A percentile compares a stretch with the other conserved stretches of the same genome.
Evolutionary conservation across 2,113 vertebrate genomes (phyloP).

Genomic region (Siphamia tubifer): DNA sequence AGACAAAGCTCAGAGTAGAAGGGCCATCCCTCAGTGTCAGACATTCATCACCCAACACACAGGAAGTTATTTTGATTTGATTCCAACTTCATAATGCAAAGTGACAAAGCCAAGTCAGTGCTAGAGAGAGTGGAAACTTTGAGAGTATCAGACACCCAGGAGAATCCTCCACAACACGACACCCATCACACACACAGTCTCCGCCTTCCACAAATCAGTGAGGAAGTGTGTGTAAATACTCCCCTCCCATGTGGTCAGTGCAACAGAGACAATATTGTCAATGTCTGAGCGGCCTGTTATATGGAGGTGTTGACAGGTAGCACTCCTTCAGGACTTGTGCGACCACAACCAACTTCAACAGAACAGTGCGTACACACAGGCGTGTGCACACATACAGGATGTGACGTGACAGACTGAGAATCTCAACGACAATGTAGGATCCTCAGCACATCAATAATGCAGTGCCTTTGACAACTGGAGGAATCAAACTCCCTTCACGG

Average conservation of each 20-base stretch:
- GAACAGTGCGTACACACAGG: background rate
- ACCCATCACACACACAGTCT: conserved; percentile 19
- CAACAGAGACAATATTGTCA: conserved; percentile 47
- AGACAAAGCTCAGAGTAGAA: conserved; percentile 59
- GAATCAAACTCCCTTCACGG: conserved; percentile 58
- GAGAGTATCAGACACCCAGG: conserved; percentile 14
- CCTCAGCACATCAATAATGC: conserved; percentile 74
- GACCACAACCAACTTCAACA: conserved; percentile 28
- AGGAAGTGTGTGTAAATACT: conserved; percentile 2
- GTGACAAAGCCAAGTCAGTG: conserved; percentile 42
- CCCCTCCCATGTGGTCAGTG: conserved; percentile 56
- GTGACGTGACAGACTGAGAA: conserved; percentile 59
- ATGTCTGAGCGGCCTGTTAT: conserved; percentile 53
- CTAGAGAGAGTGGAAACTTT: conserved; percentile 10
- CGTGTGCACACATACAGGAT: conserved; percentile 9
- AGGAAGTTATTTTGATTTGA: background rate
- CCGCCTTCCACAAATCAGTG: conserved; percentile 1
- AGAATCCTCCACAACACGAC: conserved; percentile 27
- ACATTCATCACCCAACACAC: conserved; percentile 27
- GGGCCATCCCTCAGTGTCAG: conserved; percentile 60
- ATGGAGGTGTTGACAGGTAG: conserved; percentile 69
- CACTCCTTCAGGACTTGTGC: conserved; percentile 46
- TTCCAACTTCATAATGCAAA: conserved; percentile 38
- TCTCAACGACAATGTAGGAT: conserved; percentile 51
- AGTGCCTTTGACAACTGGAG: conserved; percentile 62